phyloP scores from a whole-genome alignment of 2,888 invertebrate species.

The Meteorus cinctellus region DNA sequence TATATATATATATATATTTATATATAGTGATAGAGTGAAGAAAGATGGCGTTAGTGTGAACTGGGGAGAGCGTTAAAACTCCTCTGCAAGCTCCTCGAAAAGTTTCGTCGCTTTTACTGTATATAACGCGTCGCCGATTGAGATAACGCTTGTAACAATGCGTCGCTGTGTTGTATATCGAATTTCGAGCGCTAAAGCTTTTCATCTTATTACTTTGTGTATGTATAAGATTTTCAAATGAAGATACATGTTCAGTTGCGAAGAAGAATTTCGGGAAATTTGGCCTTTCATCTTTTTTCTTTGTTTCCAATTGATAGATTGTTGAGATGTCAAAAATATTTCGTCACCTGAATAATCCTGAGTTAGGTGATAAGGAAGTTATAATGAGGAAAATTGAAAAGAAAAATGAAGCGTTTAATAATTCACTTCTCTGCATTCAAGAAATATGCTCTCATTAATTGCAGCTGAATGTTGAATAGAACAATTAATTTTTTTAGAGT shows the following conservation, averaged over 20 bases:
- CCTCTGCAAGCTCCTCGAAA: slow-evolving; percentile 41
- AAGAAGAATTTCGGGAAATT: not conserved
- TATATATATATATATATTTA: slow-evolving; percentile 7
- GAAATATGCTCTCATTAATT: too few species aligned
- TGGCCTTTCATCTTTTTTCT: too few species aligned
- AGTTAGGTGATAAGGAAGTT: too few species aligned
- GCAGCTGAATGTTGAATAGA: too few species aligned
- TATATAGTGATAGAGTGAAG: slow-evolving; percentile 19
- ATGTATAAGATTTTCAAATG: not conserved
- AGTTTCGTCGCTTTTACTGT: slow-evolving; percentile 42
- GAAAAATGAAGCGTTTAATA: too few species aligned
- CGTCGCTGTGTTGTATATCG: slow-evolving; percentile 41
- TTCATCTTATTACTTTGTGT: not conserved
- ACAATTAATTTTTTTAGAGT: too few species aligned
- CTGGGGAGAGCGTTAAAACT: slow-evolving; percentile 45
- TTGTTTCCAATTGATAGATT: too few species aligned
- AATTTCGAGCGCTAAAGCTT: slow-evolving; percentile 46
- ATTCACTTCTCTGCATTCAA: too few species aligned
- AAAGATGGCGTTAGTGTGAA: slow-evolving; percentile 2
- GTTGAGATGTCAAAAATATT: too few species aligned
- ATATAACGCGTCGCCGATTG: slow-evolving; percentile 40
- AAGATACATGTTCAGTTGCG: slow-evolving; percentile 24
- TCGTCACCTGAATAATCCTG: too few species aligned
- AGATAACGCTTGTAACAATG: slow-evolving; percentile 48
- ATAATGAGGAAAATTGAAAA: too few species aligned